Evolutionary conservation across 2,113 vertebrate genomes (phyloP).

Genomic region (Trematomus loennbergii): DNA sequence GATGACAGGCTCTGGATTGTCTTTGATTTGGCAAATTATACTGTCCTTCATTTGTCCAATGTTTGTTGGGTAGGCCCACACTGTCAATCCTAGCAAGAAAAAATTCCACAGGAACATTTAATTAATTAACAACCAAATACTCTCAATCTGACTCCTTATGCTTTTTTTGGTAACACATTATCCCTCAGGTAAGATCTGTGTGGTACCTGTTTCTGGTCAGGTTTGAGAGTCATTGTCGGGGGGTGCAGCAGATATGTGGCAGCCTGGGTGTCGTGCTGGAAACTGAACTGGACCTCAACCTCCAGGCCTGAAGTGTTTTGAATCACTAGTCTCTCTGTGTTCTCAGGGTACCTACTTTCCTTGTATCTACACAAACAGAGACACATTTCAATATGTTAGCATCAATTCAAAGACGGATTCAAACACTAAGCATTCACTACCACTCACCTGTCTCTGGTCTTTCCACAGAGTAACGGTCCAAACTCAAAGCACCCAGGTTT

Average conservation of each 20-base stretch:
- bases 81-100: conserved; percentile 80
- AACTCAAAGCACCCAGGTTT: conserved; percentile 86
- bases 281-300: conserved; percentile 85
- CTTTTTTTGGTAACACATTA: background rate
- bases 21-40: conserved; percentile 88
- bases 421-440: background rate
- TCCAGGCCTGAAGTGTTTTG: conserved; percentile 85
- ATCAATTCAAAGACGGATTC: background rate
- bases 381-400: background rate
- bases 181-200: background rate
- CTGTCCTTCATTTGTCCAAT: conserved; percentile 87
- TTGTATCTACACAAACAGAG: conserved; percentile 86
- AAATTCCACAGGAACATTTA: too few relatives aligned
- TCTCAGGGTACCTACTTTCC: conserved; percentile 83
- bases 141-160: too few relatives aligned
- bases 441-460: conserved; percentile 89
- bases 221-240: conserved; percentile 85
- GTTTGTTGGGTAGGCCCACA: conserved; percentile 93
- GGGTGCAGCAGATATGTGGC: conserved; percentile 90
- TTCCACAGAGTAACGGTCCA: conserved; percentile 92
- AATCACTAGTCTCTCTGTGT: conserved; percentile 87
- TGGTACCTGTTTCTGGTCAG: conserved; percentile 87
- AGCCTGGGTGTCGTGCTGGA: conserved; percentile 85
- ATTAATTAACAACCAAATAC: background rate
- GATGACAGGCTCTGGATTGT: conserved; percentile 86